A percentile compares a stretch with the other conserved stretches of the same genome.
These are phyloP conservation scores for Lepidostoma basale DNA, from an alignment of 1,140 invertebrate species.

Conservation along the genomic window DNA sequence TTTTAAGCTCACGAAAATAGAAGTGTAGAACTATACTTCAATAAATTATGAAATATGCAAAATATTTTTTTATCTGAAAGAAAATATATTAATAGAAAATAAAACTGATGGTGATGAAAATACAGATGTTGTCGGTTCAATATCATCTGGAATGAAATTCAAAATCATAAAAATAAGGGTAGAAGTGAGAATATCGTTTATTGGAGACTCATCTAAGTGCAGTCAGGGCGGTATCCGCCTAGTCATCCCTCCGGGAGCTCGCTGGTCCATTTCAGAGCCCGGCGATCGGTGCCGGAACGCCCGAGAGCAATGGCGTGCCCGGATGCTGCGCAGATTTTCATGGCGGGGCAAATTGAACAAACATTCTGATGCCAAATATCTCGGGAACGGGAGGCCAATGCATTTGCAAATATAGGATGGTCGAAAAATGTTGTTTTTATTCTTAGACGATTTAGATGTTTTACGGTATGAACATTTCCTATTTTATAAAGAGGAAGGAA, in stretches of 20 bases:
- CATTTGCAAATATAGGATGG: background rate
- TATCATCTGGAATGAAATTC: too few species aligned
- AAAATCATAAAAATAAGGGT: background rate
- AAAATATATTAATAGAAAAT: too few species aligned
- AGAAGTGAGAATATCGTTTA: background rate
- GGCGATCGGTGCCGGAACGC: background rate
- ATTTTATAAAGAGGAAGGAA: background rate
- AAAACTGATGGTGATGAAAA: too few species aligned
- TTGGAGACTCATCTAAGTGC: background rate
- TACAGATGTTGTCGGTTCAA: too few species aligned
- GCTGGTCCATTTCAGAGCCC: background rate
- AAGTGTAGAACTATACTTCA: too few species aligned
- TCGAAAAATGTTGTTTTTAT: background rate
- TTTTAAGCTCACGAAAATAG: too few species aligned
- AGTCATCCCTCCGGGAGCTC: slow-evolving; percentile 9
- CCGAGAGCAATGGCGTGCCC: background rate
- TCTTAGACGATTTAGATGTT: background rate
- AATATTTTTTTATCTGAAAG: too few species aligned
- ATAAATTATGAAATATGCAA: too few species aligned
- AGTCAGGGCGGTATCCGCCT: background rate
- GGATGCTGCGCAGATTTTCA: slow-evolving; percentile 38
- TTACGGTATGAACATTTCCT: background rate
- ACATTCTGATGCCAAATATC: slow-evolving; percentile 44
- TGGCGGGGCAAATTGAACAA: slow-evolving; percentile 44
- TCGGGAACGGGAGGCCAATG: slow-evolving; percentile 13